Base-by-base conservation (phyloP, 2,797 vertebrate species). In the Pempheris klunzingeri region DNA sequence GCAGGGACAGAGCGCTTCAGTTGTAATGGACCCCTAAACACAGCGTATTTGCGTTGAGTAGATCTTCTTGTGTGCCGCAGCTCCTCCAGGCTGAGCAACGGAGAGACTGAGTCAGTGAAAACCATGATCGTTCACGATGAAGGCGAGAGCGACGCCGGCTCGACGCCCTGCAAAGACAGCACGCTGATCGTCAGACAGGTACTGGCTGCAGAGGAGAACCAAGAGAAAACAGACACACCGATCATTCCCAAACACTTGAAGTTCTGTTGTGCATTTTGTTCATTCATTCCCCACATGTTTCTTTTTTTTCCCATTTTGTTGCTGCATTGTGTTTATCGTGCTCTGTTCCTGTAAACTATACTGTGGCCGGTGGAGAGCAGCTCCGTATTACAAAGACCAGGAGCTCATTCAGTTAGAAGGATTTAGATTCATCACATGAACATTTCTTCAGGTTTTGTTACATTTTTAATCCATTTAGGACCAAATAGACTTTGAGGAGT, bases 171-270 rank as follows among this genome's bases (percentile, higher is more conserved):
- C 87, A 99, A 98, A 93, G 98, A 99, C 92, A 97, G 97, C 94
- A 99, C 98, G 28, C 95, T 99, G 86, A 96, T 99, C 54, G 96
- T 99, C 92, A 94, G 97, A 94, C 97, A 97, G 97, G 97, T 98
- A 98, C 90, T 77, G 32, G 57, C 39, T 1, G 7, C 20, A 26
- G 12, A 3, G 12, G 46, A 12, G 18, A 36, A 38, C n/a, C n/a
- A 14, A 20, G 22, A 7, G 7, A 22, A 22, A 12, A 39, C n/a
- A 22, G 13, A 26, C 49, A 4, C 22, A 5, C 7, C 5, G 14
- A 2, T 69, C 22, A 34, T 41, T 58, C 7, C 5, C 39, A 28
- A 55, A 43, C 17, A n/a, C 18, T 54, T 61, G 57, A 75, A 71
- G 6, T 74, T 60, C 9, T 18, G 39, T 68, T 78, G 34, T 72